Evolutionary conservation across 2,113 vertebrate genomes (phyloP), one percentile per base, ranked within the genome.

Genomic region (Gadus chalcogrammus): DNA sequence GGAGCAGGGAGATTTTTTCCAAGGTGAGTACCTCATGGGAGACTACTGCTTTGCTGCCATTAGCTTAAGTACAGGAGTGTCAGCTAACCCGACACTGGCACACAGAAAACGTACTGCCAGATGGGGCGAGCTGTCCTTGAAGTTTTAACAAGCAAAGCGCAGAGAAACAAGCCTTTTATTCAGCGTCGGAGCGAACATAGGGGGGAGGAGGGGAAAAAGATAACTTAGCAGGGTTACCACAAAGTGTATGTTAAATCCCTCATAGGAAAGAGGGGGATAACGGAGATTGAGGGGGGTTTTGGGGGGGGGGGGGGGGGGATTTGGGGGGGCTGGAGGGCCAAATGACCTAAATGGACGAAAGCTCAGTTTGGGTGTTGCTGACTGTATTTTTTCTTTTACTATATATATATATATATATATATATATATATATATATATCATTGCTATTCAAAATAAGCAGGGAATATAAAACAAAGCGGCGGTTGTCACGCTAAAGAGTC

Each of bases 211-310:
- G 0, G 82, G 92, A 92, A 93, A 91, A 84, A 74, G 89, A 92
- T 91, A 92, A 85, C 90, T 92, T 92, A 89, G 88, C 84, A 89
- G 90, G 88, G 92, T 91, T 91, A 93, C 91, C 91, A 9, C 91
- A 91, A 91, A 92, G 88, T 88, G n/a, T 91, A 93, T 72, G 90
- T 92, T 88, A 80, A 89, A 92, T 87, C 89, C 90, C 92, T 92
- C 91, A 91, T 90, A 84, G 87, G 89, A 91, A 90, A 93, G 79
- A 84, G 85, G 80, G 84, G 85, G 86, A 84, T 82, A 85, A 89
- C 70, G 79, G 75, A 84, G 82, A 81, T 79, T 89, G 90, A 87
- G 91, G 60, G 81, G 85, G 79, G 67, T 69, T 69, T 69, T 7
- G 79, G 65, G 42, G 31, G 31, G 4, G 31, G n/a, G n/a, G n/a